phyloP scores from a whole-genome alignment of 2,113 vertebrate genomes.

The Lates calcarifer region DNA sequence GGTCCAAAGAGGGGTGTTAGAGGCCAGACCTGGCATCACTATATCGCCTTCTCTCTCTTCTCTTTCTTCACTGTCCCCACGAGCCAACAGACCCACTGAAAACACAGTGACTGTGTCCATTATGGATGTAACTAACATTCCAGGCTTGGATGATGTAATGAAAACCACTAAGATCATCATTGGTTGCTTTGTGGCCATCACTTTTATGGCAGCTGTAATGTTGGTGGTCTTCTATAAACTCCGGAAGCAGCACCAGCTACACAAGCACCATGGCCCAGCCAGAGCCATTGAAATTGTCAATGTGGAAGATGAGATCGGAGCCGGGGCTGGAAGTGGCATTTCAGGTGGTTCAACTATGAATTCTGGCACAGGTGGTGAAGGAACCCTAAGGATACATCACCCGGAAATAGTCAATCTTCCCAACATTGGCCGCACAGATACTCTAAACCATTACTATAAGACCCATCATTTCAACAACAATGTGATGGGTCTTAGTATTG shows the following conservation, averaged over 20 bases:
- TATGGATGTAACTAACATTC: constrained; percentile 89
- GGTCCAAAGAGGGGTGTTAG: constrained; percentile 74
- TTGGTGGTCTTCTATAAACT: constrained; percentile 96
- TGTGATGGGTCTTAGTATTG: constrained; percentile 83
- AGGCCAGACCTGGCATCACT: constrained; percentile 76
- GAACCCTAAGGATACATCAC: constrained; percentile 82
- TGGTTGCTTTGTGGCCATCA: constrained; percentile 96
- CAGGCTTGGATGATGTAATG: constrained; percentile 94
- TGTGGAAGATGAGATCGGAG: constrained; percentile 93
- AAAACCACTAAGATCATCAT: constrained; percentile 98
- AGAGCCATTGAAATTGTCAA: constrained; percentile 96
- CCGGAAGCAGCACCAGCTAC: constrained; percentile 94
- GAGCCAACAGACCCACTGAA: constrained; percentile 86
- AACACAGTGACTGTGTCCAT: constrained; percentile 90
- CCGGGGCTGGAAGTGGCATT: constrained; percentile 83
- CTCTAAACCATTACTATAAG: constrained; percentile 94
- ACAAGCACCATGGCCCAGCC: constrained; percentile 93
- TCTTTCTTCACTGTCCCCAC: constrained; percentile 87
- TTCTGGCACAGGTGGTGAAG: constrained; percentile 74
- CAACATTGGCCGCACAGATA: constrained; percentile 88
- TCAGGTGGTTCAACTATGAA: constrained; percentile 85
- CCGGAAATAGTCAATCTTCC: constrained; percentile 89
- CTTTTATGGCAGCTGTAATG: constrained; percentile 97
- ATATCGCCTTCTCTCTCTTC: constrained; percentile 81
- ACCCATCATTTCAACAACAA: constrained; percentile 92